These are phyloP conservation scores for Ptilonorhynchus violaceus DNA, from an alignment of 2,113 vertebrate species.

Conservation along the genomic window DNA sequence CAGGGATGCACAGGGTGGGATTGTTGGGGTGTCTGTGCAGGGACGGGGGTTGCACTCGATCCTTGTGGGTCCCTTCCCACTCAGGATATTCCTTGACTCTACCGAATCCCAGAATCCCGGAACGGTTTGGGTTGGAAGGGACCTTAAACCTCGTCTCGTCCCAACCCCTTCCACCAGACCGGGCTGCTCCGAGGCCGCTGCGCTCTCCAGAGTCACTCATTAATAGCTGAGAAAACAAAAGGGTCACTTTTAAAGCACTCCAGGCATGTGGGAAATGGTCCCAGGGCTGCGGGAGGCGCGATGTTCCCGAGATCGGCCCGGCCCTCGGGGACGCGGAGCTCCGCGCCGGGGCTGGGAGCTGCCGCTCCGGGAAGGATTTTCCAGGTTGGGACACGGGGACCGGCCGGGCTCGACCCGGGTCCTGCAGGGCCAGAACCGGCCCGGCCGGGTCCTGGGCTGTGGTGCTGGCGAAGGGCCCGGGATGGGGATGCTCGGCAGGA, in stretches of 20 bases:
- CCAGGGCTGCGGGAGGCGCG: background rate
- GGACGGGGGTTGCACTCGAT: background rate
- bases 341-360: background rate
- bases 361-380: background rate
- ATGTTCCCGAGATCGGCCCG: background rate
- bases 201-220: background rate
- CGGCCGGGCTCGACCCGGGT: background rate
- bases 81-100: rapidly evolving
- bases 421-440: background rate
- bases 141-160: background rate
- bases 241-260: background rate
- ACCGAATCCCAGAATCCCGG: background rate
- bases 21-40: background rate
- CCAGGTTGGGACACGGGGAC: background rate
- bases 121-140: background rate
- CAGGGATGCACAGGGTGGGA: background rate
- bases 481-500: background rate
- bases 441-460: background rate
- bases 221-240: background rate
- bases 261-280: background rate
- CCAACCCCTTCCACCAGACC: background rate
- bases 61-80: background rate
- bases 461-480: background rate
- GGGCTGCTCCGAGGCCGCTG: background rate
- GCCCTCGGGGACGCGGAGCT: background rate